A percentile compares a stretch with the other conserved stretches of the same genome.
These are phyloP conservation scores for Antigone vipio DNA, from an alignment of 2,113 vertebrate genomes.

Conservation along the genomic window DNA sequence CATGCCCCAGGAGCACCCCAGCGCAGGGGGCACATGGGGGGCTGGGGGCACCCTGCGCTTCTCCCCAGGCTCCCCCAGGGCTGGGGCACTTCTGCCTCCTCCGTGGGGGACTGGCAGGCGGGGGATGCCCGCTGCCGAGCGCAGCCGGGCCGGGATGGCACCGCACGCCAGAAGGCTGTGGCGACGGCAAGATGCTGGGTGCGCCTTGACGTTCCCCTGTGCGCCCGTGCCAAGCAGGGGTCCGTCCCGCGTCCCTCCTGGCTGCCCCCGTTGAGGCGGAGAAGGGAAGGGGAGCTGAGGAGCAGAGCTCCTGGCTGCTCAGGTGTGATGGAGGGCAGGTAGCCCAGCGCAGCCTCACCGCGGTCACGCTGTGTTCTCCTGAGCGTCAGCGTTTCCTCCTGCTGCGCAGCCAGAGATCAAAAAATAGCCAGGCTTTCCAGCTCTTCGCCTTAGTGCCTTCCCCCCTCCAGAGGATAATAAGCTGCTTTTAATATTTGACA, in stretches of 20 bases:
- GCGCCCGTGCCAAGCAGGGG: rapidly evolving
- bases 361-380: neutral
- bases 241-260: rapidly evolving
- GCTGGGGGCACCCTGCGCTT: too few species aligned
- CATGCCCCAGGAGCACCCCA: rapidly evolving
- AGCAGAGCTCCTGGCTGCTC: neutral
- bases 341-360: rapidly evolving
- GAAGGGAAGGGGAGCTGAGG: neutral
- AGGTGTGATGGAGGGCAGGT: neutral
- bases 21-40: neutral
- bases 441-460: neutral
- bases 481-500: conserved; percentile 56
- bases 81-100: neutral
- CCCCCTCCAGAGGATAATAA: conserved; percentile 24
- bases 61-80: neutral
- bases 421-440: neutral
- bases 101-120: neutral
- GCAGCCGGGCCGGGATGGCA: neutral
- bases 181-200: neutral
- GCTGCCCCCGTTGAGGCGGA: neutral
- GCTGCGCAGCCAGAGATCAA: neutral
- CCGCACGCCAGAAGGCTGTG: neutral
- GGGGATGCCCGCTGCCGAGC: neutral
- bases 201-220: rapidly evolving
- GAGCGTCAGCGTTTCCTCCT: neutral